A percentile compares a stretch with the other conserved stretches of the same genome.
These are phyloP conservation scores for Rhinolophus sinicus DNA, from an alignment of 2,113 vertebrate genomes.

Conservation along the genomic window DNA sequence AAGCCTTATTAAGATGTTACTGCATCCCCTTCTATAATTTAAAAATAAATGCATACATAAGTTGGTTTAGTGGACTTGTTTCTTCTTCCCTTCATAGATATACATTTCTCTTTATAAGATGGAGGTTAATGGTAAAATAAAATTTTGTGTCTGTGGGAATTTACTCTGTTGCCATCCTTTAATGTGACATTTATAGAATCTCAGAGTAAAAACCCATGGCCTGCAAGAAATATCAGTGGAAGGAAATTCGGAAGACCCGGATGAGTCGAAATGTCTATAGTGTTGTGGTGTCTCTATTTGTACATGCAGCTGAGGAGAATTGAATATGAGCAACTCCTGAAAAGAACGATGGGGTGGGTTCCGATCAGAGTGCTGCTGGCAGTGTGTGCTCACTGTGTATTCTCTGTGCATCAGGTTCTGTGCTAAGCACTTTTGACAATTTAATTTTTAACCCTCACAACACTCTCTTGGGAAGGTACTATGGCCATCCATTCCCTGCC, in stretches of 20 bases:
- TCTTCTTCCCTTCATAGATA: background rate
- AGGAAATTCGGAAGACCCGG: background rate
- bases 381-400: rapidly evolving
- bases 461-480: rapidly evolving
- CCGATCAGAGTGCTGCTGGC: rapidly evolving
- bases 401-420: background rate
- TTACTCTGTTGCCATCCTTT: background rate
- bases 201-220: background rate
- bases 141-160: background rate
- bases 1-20: background rate
- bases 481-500: background rate
- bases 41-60: constrained; percentile 31
- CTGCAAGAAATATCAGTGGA: background rate
- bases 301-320: background rate
- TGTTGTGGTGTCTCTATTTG: background rate
- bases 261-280: background rate
- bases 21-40: background rate
- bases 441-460: background rate
- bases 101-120: background rate
- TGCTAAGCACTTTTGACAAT: background rate
- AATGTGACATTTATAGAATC: background rate
- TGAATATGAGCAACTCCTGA: rapidly evolving
- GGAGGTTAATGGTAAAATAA: background rate
- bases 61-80: background rate
- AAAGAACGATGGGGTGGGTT: background rate